Evolutionary conservation across 2,113 vertebrate species (phyloP), one percentile per base, ranked within the genome.

Genomic region (Aramus guarauna): DNA sequence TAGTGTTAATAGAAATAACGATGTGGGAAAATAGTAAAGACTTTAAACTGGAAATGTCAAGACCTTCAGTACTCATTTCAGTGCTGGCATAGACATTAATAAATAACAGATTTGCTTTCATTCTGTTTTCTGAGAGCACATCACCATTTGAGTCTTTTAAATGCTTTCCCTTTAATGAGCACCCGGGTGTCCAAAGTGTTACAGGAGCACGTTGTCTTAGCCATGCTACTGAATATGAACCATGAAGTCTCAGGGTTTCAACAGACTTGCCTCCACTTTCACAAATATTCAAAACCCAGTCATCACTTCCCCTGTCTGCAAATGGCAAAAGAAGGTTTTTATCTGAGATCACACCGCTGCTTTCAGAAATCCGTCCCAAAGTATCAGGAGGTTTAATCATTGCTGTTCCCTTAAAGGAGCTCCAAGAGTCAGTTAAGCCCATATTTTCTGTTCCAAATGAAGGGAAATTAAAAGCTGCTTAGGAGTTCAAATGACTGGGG

Each of bases 211-310:
- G 2, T 88, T 81, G 60, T 84, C 63, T 58, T 47, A 53, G 69
- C 62, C 37, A 8, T 15, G 36, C 37, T 72, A 59, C 73, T 62
- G 79, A 55, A 32, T 14, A 34, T 60, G 85, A 96, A 94, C 96
- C 78, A 71, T 94, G 93, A 97, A 95, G 77, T 81, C 39, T 75
- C 41, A 68, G 60, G 41, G 56, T 86, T 58, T 95, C 96, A 55
- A 66, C 56, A 87, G 74, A 10, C 37, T 94, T 69, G 66, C 76
- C 91, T 83, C 64, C 39, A 32, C 47, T 93, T 96, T 90, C 68
- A 85, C 86, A 96, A 71, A 88, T 95, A 92, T 94, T 95, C 95
- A 72, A 95, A 88, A 96, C 53, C 4, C 58, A 85, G 67, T 67
- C 66, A 68, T 74, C 62, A 62, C 30, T 91, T 85, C 47, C 32